Percentiles rank a stretch among this genome's conserved stretches.
phyloP scores from a whole-genome alignment of 2,888 invertebrate genomes.

The Eupithecia vulgata region DNA sequence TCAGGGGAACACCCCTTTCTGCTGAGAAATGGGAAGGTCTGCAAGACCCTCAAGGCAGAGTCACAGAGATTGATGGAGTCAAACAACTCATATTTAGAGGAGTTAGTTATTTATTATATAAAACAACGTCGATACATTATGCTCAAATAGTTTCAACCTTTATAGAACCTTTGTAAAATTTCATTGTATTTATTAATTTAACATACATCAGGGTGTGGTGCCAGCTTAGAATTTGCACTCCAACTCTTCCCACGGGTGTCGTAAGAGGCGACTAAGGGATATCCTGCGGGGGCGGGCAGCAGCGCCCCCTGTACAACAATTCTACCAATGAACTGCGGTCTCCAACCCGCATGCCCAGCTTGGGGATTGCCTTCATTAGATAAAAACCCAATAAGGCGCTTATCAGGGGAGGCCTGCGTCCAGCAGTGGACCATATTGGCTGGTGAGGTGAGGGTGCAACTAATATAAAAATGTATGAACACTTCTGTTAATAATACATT shows the following conservation, averaged over 20 bases:
- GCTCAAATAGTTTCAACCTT: not conserved
- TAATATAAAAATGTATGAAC: not conserved
- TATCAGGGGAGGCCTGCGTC: too few relatives aligned
- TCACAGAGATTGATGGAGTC: constrained; percentile 90
- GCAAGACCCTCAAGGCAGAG: constrained; percentile 91
- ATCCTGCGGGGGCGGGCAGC: too few relatives aligned
- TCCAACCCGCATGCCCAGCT: too few relatives aligned
- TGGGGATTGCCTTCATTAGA: too few relatives aligned
- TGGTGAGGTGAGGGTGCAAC: too few relatives aligned
- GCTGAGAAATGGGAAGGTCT: constrained; percentile 92
- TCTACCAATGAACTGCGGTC: too few relatives aligned
- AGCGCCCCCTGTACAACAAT: too few relatives aligned
- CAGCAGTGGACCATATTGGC: too few relatives aligned
- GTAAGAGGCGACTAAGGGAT: too few relatives aligned
- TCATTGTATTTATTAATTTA: not conserved
- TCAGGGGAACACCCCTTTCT: constrained; percentile 88
- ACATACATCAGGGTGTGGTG: not conserved
- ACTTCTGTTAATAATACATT: not conserved
- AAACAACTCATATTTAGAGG: constrained; percentile 96
- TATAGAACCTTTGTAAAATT: not conserved
- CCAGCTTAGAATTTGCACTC: too few relatives aligned
- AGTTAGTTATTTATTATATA: constrained; percentile 76
- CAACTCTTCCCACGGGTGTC: too few relatives aligned
- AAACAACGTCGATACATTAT: not conserved
- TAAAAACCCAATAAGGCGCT: too few relatives aligned